Percentiles rank a stretch among this genome's conserved stretches.
Evolutionary conservation across 2,113 vertebrate genomes (phyloP).

Genomic region (Microcebus lehilahytsara): DNA sequence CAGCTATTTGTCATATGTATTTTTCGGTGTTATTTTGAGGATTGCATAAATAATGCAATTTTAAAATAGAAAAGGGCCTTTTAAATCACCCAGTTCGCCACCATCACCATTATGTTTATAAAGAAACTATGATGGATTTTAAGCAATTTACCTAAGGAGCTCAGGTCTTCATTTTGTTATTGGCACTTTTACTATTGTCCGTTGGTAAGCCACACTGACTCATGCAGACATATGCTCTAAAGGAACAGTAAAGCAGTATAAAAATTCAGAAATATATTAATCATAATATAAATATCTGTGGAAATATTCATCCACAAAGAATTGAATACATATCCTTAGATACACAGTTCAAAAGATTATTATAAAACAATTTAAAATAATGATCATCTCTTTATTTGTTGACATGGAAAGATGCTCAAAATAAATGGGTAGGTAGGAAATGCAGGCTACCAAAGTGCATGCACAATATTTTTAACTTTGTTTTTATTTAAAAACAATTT

Average conservation of each 20-base stretch:
- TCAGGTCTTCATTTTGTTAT: background rate
- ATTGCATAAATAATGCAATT: background rate
- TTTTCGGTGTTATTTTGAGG: background rate
- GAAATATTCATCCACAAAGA: too few relatives aligned
- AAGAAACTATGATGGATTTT: background rate
- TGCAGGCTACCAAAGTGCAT: background rate
- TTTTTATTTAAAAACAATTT: background rate
- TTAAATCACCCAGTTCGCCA: background rate
- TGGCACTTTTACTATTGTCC: background rate
- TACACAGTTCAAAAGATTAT: background rate
- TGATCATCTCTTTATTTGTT: background rate
- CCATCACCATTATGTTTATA: background rate
- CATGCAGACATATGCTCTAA: background rate
- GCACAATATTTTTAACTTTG: background rate
- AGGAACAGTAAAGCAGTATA: background rate
- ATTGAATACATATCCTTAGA: background rate
- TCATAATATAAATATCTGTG: background rate
- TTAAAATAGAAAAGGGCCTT: background rate
- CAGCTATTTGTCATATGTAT: background rate
- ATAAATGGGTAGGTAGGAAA: background rate
- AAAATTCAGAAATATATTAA: background rate
- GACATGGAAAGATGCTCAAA: background rate
- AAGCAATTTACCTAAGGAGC: background rate
- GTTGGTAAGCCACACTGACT: background rate
- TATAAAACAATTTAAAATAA: background rate